phyloP scores from a whole-genome alignment of 2,113 vertebrate genomes.

The Anthoscopus minutus region DNA sequence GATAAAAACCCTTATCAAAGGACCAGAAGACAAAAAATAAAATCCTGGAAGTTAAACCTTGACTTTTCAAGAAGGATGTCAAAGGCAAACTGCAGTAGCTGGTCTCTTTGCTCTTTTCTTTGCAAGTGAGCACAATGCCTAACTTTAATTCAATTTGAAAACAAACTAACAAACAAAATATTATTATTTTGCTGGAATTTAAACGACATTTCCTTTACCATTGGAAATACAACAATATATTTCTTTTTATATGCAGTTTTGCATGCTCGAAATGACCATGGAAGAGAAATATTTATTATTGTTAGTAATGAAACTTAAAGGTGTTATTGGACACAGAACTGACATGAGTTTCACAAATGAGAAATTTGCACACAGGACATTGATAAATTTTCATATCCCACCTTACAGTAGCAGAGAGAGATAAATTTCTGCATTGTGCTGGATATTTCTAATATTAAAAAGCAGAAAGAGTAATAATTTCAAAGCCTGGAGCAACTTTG shows the following conservation, averaged over 20 bases:
- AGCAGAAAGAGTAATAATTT: not conserved
- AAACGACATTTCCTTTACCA: not conserved
- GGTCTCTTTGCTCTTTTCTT: not conserved
- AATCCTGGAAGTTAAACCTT: not conserved
- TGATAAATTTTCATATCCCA: not conserved
- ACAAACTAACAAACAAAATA: not conserved
- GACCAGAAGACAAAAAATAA: not conserved
- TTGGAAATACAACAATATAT: not conserved
- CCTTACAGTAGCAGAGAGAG: not conserved
- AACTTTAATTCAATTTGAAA: not conserved
- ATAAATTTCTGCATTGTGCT: not conserved
- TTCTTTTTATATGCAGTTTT: not conserved
- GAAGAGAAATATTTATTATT: not conserved
- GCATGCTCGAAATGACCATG: not conserved
- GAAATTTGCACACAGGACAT: not conserved
- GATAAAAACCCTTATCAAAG: not conserved
- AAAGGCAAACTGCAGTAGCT: not conserved
- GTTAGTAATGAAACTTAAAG: not conserved
- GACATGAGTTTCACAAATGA: not conserved
- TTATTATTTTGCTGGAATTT: not conserved
- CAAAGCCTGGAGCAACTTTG: not conserved
- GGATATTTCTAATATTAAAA: not conserved
- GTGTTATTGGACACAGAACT: not conserved
- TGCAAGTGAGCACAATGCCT: not conserved
- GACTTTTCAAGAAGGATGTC: not conserved